Evolutionary conservation across 2,797 vertebrate genomes (phyloP).

Genomic region (Siniperca undulata): DNA sequence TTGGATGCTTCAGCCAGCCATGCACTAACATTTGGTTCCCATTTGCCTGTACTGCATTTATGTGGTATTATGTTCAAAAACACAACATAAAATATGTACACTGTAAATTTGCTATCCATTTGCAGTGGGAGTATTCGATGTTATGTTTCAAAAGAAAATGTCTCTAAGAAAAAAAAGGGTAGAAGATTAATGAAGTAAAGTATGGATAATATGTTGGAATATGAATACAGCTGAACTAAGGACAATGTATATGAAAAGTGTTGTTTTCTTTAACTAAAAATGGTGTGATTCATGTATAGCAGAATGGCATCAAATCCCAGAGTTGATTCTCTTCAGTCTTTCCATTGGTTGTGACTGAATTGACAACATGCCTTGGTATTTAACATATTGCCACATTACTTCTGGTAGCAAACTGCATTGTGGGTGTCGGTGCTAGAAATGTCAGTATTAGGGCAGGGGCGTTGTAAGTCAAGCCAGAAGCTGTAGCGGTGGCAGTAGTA

Average conservation of each 20-base stretch:
- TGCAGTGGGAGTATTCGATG: conserved; percentile 16
- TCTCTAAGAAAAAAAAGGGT: conserved; percentile 12
- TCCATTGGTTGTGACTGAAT: conserved; percentile 39
- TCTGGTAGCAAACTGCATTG: conserved; percentile 48
- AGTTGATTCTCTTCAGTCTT: not conserved
- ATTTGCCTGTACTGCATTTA: conserved; percentile 42
- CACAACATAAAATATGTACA: conserved; percentile 36
- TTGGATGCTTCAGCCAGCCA: conserved; percentile 25
- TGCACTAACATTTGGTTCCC: conserved; percentile 42
- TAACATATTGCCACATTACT: conserved; percentile 62
- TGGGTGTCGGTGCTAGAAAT: conserved; percentile 60
- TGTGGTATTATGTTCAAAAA: conserved; percentile 35
- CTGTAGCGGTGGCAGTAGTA: conserved; percentile 51
- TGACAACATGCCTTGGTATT: conserved; percentile 42
- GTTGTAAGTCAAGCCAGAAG: conserved; percentile 74
- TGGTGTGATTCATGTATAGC: conserved; percentile 7
- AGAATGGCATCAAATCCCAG: conserved; percentile 10
- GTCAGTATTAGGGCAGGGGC: conserved; percentile 65
- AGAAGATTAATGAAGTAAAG: conserved; percentile 20
- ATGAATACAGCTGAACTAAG: not conserved
- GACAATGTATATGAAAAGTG: not conserved
- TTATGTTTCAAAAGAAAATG: conserved; percentile 20
- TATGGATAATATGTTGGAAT: not conserved
- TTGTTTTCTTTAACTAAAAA: not conserved
- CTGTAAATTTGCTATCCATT: conserved; percentile 39